Base-by-base conservation (phyloP, 2,113 vertebrate genomes). In the Muntiacus muntjak region DNA sequence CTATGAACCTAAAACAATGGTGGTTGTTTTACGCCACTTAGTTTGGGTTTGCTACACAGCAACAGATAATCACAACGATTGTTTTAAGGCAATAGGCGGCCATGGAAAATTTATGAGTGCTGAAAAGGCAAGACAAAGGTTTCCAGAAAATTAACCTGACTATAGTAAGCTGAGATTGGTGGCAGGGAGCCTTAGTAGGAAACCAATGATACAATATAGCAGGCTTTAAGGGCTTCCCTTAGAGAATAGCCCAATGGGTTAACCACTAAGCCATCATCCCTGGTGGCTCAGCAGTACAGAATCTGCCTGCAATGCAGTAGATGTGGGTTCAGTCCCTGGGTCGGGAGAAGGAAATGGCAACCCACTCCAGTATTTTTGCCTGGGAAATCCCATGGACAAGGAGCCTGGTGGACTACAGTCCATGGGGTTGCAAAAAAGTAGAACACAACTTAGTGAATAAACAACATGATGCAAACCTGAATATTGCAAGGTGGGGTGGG, bases 1-100 rank as follows among this genome's bases (percentile, higher is more conserved):
- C 36, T 50, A 5, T 47, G 62, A 90, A 26, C 90, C 88, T 79
- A 15, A 64, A 83, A 84, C 45, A 78, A n/a, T 11, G 36, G 57
- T 36, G 23, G 60, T 36, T 78, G 17, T 28, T 84, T 90, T 19
- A 96, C 78, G 87, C 15, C 28, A 91, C 87, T 92, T 67, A 43
- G n/a, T 89, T 54, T 57, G 36, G 58, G n/a, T 86, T 58, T 89
- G 50, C 57, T 76, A 82, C 50, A 67, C 11, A 57, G 52, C 74
- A 93, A 91, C 0, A 81, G 71, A 67, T 67, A 45, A 95, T 62
- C 64, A 60, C 45, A 50, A 85, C 5, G 55, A 87, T n/a, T 78
- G 13, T 71, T 79, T 83, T 40, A 88, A 94, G 71, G 55, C 30
- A 83, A 25, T 0, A 92, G 52, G 43, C 3, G 6, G 3, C 50